Evolutionary conservation across 2,113 vertebrate genomes (phyloP).

Genomic region (Danionella cerebrum): DNA sequence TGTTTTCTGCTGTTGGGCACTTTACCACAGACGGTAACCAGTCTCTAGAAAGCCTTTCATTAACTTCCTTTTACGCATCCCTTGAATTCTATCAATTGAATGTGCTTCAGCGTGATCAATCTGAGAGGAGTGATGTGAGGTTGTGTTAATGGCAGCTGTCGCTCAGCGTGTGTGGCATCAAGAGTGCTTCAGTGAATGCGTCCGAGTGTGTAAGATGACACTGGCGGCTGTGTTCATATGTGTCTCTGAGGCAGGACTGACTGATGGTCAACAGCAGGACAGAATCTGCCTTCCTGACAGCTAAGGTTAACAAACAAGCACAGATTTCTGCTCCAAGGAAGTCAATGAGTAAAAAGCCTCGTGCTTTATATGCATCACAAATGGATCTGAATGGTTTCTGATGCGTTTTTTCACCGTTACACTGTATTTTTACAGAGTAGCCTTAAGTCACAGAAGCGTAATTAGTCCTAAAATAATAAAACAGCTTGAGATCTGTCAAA

Average conservation of each 20-base stretch:
- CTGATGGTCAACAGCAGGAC: constrained; percentile 17
- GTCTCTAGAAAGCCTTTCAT: too few species aligned
- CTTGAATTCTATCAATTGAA: too few species aligned
- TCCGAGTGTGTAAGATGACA: background rate
- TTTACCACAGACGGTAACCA: too few species aligned
- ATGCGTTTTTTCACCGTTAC: too few species aligned
- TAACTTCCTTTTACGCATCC: too few species aligned
- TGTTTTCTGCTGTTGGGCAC: too few species aligned
- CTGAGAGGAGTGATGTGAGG: background rate
- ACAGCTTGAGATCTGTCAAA: too few species aligned
- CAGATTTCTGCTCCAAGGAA: background rate
- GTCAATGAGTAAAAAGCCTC: background rate
- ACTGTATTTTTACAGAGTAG: too few species aligned
- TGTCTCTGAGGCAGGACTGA: background rate
- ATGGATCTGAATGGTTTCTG: background rate
- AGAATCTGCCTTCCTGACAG: constrained; percentile 6
- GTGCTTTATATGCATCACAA: background rate
- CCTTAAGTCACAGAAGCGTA: too few species aligned
- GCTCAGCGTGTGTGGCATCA: background rate
- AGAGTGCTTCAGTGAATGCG: background rate
- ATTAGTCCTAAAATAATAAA: too few species aligned
- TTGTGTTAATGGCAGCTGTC: background rate
- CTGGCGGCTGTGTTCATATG: background rate
- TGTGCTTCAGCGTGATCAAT: too few species aligned
- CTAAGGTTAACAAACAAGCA: constrained; percentile 13